A percentile compares a stretch with the other conserved stretches of the same genome.
These are phyloP conservation scores for Mirza zaza DNA, from an alignment of 2,113 vertebrate genomes.

Conservation along the genomic window DNA sequence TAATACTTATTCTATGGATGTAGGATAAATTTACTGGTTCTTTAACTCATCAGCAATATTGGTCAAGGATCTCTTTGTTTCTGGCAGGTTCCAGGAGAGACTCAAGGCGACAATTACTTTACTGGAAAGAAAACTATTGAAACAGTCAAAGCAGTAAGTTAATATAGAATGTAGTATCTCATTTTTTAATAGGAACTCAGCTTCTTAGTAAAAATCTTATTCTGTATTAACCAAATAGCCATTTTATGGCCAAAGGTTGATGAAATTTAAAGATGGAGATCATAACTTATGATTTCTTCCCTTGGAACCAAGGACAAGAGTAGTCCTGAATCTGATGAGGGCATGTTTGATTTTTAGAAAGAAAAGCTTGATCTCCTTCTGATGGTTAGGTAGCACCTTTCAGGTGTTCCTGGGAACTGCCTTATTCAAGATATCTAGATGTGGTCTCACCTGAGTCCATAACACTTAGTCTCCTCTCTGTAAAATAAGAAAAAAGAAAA, in stretches of 20 bases:
- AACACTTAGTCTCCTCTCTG: background rate
- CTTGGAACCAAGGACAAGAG: background rate
- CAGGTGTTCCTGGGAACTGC: background rate
- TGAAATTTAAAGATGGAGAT: background rate
- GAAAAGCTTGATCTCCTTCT: background rate
- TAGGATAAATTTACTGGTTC: background rate
- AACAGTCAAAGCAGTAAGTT: conserved; percentile 96
- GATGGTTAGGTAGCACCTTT: background rate
- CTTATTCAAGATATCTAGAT: background rate
- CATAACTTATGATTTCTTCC: background rate
- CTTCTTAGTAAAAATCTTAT: background rate
- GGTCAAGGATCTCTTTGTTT: conserved; percentile 52
- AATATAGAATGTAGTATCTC: background rate
- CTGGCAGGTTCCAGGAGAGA: conserved; percentile 94
- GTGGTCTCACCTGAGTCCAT: background rate
- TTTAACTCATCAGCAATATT: background rate
- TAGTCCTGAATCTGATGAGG: background rate
- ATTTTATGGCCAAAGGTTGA: background rate
- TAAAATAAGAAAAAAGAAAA: background rate
- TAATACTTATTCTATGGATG: background rate
- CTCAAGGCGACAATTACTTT: conserved; percentile 89
- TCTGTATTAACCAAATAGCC: background rate
- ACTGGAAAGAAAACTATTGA: conserved; percentile 95
- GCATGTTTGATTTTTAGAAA: background rate
- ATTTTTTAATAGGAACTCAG: background rate